A percentile compares a stretch with the other conserved stretches of the same genome.
Evolutionary conservation across 2,888 invertebrate species (phyloP).

Genomic region (Microchrysa polita): DNA sequence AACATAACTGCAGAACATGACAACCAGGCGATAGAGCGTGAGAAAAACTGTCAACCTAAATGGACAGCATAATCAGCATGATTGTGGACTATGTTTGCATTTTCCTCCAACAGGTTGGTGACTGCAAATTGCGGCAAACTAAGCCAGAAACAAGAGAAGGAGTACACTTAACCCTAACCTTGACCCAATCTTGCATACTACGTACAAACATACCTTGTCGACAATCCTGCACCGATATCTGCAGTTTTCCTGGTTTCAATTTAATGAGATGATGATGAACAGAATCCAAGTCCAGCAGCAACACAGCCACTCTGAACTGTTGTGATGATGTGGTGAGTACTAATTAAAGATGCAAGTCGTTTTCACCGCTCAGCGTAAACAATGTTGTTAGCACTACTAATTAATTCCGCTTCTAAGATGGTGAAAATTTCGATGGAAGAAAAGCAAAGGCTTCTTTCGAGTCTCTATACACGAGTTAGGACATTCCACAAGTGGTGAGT

Average conservation of each 20-base stretch:
- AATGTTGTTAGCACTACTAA: not conserved
- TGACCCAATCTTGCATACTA: conserved; percentile 45
- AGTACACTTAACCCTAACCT: conserved; percentile 45
- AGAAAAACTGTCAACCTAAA: not conserved
- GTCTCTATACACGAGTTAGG: not conserved
- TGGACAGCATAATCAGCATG: conserved; percentile 1
- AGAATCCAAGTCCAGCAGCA: not conserved
- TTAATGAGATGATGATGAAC: conserved; percentile 13
- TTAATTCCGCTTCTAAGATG: not conserved
- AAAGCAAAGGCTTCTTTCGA: not conserved
- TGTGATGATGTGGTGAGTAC: conserved; percentile 3
- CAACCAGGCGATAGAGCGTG: not conserved
- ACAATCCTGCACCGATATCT: conserved; percentile 24
- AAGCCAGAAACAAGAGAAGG: conserved; percentile 2
- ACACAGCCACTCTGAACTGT: too few species aligned
- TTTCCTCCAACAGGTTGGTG: conserved; percentile 28
- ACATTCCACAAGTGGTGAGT: conserved; percentile 35
- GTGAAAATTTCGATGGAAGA: not conserved
- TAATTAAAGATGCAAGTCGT: conserved; percentile 22
- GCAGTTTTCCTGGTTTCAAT: conserved; percentile 27
- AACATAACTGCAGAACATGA: conserved; percentile 5
- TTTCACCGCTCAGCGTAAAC: conserved; percentile 10
- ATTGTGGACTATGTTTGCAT: conserved; percentile 28
- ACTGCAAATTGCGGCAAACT: not conserved
- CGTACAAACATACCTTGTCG: conserved; percentile 23